Conservation (phyloP, 1,140 invertebrate species). For the Camponotus pennsylvanicus region DNA sequence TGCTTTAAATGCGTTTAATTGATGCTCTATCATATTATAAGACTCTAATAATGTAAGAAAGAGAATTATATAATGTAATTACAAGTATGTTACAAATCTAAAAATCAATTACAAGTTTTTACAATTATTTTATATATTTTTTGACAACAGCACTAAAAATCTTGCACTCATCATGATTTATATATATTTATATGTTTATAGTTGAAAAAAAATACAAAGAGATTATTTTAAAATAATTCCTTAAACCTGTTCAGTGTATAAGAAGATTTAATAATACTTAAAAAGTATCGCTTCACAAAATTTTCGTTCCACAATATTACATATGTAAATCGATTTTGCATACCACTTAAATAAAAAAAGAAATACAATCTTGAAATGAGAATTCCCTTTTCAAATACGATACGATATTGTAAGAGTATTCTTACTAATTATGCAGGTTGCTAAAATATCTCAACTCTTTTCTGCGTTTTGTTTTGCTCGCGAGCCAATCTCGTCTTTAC, state of each 20-base stretch:
- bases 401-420: conserved; percentile 8
- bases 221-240: too few species aligned
- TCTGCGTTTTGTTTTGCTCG: conserved; percentile 43
- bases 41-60: not conserved
- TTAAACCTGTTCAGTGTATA: too few species aligned
- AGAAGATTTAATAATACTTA: not conserved
- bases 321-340: conserved; percentile 30
- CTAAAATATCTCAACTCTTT: conserved; percentile 39
- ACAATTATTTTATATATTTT: too few species aligned
- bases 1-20: not conserved
- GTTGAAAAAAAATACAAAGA: too few species aligned
- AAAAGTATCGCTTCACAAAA: not conserved
- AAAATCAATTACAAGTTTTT: too few species aligned
- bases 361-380: conserved; percentile 38
- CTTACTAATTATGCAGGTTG: conserved; percentile 47
- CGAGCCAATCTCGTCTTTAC: conserved; percentile 6
- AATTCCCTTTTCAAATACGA: conserved; percentile 25
- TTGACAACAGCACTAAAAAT: too few species aligned
- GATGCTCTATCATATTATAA: too few species aligned
- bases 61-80: not conserved
- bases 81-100: too few species aligned
- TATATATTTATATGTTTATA: too few species aligned
- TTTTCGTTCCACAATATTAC: conserved; percentile 13
- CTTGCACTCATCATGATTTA: too few species aligned
- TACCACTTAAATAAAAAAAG: not conserved